Evolutionary conservation across 2,888 invertebrate species (phyloP), one percentile per base, ranked within the genome.

Genomic region (Congeria kusceri): DNA sequence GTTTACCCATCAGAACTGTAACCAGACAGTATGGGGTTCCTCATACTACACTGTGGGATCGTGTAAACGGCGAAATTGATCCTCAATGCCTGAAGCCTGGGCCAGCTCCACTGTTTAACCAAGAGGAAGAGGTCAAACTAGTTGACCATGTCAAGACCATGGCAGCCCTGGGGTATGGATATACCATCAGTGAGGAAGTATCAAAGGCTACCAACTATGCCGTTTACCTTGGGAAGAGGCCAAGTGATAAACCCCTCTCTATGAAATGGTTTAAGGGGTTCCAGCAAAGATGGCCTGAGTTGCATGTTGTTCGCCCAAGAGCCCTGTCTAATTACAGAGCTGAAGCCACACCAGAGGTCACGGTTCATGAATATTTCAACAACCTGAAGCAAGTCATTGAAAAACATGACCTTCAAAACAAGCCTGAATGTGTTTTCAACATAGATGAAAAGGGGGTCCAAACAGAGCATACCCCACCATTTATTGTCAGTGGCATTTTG

Each of bases 251-350:
- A 44, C 53, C 49, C 27, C 25, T 57, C n/a, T 25, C 39, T 58
- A 39, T 44, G 20, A 57, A 39, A 59, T 67, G 67, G 58, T 67
- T 58, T 44, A 39, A 67, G 13, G 57, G 68, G 59, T 61, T 68
- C 47, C 47, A 57, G 61, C 15, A 61, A 7, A n/a, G 70, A 29
- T 70, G 70, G 62, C 62, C 70, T 47, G 70, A 62, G 32, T 62
- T 70, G 44, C 46, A 27, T 46, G 59, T 44, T 46, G 49, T 46
- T 18, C 59, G 32, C 27, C 67, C 59, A 18, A 59, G 61, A 44
- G 44, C 68, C 27, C 68, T 68, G n/a, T 46, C 68, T 27, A 68
- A 44, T 27, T 68, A 58, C 44, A 68, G 61, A 47, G 68, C 68
- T 39, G 46, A 46, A 18, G 57, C 59, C 39, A 59, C 68, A 32